Evolutionary conservation across 2,797 vertebrate genomes (phyloP), one percentile per base, ranked within the genome.

Genomic region (Enteromius unitaeniatus): DNA sequence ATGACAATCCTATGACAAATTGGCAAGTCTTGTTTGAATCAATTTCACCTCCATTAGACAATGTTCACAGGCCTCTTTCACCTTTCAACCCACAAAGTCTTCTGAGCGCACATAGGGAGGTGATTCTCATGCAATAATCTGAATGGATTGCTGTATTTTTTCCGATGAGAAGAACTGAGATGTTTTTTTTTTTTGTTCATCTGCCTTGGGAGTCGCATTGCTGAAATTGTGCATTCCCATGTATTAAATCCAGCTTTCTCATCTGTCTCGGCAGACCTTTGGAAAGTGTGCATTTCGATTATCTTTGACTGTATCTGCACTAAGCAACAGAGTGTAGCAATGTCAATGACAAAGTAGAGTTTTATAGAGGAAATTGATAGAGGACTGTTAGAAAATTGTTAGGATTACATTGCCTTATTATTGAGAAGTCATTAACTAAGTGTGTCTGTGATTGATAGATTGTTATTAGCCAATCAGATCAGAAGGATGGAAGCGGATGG

Each of bases 401-500:
- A 4, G 11, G 53, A 51, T 76, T 60, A 23, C 4, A 13, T 79
- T 23, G 78, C 40, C 40, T 47, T 47, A 68, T 31, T 81, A 76
- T 19, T 76, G 31, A 23, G 15, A 17, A 37, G n/a, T 11, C 26
- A n/a, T 64, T 21, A 64, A 28, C 45, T 45, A 74, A 53, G 15
- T 62, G 2, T 78, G 1, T 79, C 70, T 88, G 23, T 87, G 87
- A 53, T 88, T 90, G 89, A 77, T 93, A 99, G 98, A 94, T 99
- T 88, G 82, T 96, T 82, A 96, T 99, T 88, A 96, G 94, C 89
- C 90, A 93, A n/a, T 91, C 93, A n/a, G 92, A 96, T 75, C 88
- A 90, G 11, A 94, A 92, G 85, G 96, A 97, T 78, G 95, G 95
- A 89, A 98, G 97, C 0, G 96, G 96, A 34, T 93, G 94, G 89